phyloP scores from a whole-genome alignment of 2,113 vertebrate genomes.

The Orcinus orca region DNA sequence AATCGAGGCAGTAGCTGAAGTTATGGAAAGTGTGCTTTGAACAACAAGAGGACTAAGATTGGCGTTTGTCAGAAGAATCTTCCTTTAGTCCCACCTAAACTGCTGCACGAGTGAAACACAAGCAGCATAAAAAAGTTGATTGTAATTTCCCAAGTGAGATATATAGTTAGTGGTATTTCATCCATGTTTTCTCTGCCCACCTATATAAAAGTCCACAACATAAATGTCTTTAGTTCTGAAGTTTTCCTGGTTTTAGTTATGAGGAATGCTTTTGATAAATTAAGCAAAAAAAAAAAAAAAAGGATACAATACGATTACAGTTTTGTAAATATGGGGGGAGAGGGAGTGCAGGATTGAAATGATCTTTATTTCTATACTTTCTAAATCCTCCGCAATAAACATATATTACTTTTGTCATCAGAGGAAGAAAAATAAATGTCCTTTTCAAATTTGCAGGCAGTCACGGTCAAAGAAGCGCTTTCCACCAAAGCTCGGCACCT shows the following conservation, averaged over 20 bases:
- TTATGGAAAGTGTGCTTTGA: background rate
- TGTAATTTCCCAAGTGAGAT: background rate
- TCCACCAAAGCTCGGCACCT: constrained; percentile 92
- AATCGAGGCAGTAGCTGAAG: accelerated
- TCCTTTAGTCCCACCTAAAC: background rate
- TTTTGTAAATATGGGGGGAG: background rate
- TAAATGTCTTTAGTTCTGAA: background rate
- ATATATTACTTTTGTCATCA: background rate
- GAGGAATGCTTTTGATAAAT: background rate
- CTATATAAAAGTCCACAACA: background rate
- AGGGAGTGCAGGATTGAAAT: background rate
- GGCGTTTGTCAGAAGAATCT: background rate
- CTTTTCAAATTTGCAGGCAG: constrained; percentile 84
- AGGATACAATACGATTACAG: background rate
- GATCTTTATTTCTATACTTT: background rate
- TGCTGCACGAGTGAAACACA: background rate
- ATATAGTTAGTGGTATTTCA: background rate
- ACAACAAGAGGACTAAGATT: background rate
- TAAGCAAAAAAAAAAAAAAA: background rate
- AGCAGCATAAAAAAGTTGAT: background rate
- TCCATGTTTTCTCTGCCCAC: background rate
- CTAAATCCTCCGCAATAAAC: background rate
- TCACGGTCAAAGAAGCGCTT: constrained; percentile 94
- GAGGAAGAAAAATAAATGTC: background rate
- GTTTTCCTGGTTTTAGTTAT: background rate